Conservation (phyloP, 2,113 vertebrate species). For the Thinocorus orbignyianus region DNA sequence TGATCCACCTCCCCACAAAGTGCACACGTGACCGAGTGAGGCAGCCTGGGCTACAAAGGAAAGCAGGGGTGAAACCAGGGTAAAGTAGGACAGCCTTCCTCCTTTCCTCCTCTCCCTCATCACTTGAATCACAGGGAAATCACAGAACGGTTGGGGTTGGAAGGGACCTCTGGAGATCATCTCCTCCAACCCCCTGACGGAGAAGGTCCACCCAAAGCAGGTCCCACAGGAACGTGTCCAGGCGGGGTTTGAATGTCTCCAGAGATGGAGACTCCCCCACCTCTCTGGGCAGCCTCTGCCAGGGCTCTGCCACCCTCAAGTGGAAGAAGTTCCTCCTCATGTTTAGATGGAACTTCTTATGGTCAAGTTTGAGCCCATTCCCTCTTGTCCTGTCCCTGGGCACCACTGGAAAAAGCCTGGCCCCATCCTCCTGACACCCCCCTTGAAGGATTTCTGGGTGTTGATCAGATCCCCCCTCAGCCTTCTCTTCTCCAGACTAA, state of each 20-base stretch:
- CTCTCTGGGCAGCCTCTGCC: not conserved
- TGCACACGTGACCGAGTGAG: slow-evolving; percentile 91
- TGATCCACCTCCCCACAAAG: slow-evolving; percentile 94
- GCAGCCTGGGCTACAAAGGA: slow-evolving; percentile 88
- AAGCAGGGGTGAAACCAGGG: slow-evolving; percentile 41
- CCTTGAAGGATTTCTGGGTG: not conserved
- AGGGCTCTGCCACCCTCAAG: not conserved
- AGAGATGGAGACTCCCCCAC: not conserved
- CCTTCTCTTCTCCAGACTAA: not conserved
- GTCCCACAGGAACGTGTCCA: not conserved
- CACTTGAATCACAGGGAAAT: rapidly evolving
- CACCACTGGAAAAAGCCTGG: not conserved
- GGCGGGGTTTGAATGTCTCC: not conserved
- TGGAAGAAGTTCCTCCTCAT: not conserved
- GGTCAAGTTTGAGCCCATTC: not conserved
- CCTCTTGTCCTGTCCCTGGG: not conserved
- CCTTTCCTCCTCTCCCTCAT: not conserved
- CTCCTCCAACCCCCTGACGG: not conserved
- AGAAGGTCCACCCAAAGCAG: not conserved
- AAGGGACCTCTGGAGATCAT: not conserved
- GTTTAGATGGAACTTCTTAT: not conserved
- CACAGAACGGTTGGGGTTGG: not conserved
- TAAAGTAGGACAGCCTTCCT: not conserved
- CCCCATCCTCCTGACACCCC: not conserved
- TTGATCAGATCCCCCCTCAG: not conserved